phyloP scores from a whole-genome alignment of 1,140 invertebrate species.

The Heliconius hermathena region DNA sequence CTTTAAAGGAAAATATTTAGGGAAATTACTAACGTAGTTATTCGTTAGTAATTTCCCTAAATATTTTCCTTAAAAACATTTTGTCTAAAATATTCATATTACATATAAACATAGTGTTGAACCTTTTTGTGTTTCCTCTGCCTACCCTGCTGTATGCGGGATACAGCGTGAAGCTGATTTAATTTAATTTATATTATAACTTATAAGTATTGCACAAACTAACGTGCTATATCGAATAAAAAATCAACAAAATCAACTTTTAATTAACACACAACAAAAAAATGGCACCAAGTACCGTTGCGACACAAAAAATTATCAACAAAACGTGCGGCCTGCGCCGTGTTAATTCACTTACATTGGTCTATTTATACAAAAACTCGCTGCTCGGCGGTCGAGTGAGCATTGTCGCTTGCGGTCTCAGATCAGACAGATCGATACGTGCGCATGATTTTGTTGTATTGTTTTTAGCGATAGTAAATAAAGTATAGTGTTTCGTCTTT shows the following conservation, averaged over 20 bases:
- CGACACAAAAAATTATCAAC: background rate
- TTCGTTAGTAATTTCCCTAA: too few relatives aligned
- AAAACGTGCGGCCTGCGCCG: background rate
- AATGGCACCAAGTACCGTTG: background rate
- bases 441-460: background rate
- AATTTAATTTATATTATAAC: too few relatives aligned
- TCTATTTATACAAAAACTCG: constrained; percentile 14
- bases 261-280: background rate
- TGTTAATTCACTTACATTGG: constrained; percentile 11
- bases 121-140: too few relatives aligned
- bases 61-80: too few relatives aligned
- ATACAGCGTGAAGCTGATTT: too few relatives aligned
- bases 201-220: too few relatives aligned
- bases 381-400: background rate
- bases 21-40: too few relatives aligned
- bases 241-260: background rate
- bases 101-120: too few relatives aligned
- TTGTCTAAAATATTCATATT: too few relatives aligned
- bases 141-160: too few relatives aligned
- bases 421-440: background rate
- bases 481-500: background rate
- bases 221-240: too few relatives aligned
- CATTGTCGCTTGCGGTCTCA: constrained; percentile 11
- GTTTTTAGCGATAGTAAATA: background rate
- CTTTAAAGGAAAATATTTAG: too few relatives aligned